phyloP scores from a whole-genome alignment of 2,113 vertebrate species.

The Calypte anna region DNA sequence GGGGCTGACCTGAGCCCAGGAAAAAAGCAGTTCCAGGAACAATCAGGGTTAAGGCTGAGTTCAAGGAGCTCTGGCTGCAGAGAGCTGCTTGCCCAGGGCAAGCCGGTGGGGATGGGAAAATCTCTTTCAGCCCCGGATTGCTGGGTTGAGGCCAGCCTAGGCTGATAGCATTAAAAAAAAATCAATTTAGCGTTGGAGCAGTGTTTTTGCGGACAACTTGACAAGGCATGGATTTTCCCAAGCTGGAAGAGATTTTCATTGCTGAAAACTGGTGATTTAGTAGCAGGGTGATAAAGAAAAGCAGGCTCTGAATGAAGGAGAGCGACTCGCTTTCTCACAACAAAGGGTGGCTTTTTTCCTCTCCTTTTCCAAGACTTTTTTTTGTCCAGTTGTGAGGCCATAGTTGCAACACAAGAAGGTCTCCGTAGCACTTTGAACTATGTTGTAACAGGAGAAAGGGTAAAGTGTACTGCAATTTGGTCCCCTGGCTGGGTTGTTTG shows the following conservation, averaged over 20 bases:
- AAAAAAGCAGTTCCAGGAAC: background rate
- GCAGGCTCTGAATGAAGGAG: background rate
- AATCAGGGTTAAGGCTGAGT: background rate
- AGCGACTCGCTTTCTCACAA: background rate
- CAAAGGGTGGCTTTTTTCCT: background rate
- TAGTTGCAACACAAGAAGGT: background rate
- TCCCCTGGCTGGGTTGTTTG: background rate
- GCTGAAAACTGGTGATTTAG: background rate
- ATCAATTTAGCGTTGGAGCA: accelerated
- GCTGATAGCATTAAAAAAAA: background rate
- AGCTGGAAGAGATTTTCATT: background rate
- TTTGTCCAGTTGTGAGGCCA: background rate
- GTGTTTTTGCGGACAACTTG: accelerated
- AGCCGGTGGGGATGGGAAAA: background rate
- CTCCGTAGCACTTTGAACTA: background rate
- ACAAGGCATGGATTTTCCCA: background rate
- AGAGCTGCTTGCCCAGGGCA: background rate
- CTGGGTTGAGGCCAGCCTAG: background rate
- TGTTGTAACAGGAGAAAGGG: background rate
- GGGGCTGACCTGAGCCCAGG: background rate
- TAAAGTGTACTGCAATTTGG: background rate
- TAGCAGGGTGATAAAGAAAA: background rate
- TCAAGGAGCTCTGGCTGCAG: background rate
- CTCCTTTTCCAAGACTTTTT: background rate
- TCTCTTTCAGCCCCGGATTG: background rate